These are phyloP conservation scores for Drosophila novamexicana DNA, from an alignment of 1,140 invertebrate species.

Conservation along the genomic window DNA sequence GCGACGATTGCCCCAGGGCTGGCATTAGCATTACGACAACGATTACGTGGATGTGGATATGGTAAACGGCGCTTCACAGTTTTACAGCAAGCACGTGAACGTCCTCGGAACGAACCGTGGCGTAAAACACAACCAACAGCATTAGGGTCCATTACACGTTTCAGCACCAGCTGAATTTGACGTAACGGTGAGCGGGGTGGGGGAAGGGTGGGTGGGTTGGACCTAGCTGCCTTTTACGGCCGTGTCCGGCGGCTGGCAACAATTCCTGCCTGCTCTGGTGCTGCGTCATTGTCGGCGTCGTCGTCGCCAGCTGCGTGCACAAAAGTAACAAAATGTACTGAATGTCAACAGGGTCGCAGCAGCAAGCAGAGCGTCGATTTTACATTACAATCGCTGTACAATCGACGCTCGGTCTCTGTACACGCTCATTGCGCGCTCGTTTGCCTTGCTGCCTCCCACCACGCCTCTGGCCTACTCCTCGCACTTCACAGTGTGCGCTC, in stretches of 20 bases:
- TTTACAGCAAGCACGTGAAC: conserved; percentile 32
- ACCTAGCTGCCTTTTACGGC: conserved; percentile 33
- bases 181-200: background rate
- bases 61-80: conserved; percentile 29
- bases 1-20: conserved; percentile 71
- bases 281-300: conserved; percentile 30
- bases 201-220: background rate
- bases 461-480: conserved; percentile 13
- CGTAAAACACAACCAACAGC: conserved; percentile 6
- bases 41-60: conserved; percentile 45
- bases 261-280: conserved; percentile 37
- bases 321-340: conserved; percentile 84
- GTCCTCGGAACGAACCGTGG: conserved; percentile 2
- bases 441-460: conserved; percentile 21
- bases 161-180: background rate
- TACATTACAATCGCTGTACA: conserved; percentile 74
- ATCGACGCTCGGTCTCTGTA: conserved; percentile 62
- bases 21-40: conserved; percentile 64
- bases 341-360: conserved; percentile 82
- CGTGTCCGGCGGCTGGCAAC: background rate
- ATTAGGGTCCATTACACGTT: conserved; percentile 19
- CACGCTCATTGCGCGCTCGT: conserved; percentile 74
- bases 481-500: conserved; percentile 23
- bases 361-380: conserved; percentile 64
- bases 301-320: conserved; percentile 69